Conservation (phyloP, 2,797 vertebrate genomes). For the Apogon talboti region DNA sequence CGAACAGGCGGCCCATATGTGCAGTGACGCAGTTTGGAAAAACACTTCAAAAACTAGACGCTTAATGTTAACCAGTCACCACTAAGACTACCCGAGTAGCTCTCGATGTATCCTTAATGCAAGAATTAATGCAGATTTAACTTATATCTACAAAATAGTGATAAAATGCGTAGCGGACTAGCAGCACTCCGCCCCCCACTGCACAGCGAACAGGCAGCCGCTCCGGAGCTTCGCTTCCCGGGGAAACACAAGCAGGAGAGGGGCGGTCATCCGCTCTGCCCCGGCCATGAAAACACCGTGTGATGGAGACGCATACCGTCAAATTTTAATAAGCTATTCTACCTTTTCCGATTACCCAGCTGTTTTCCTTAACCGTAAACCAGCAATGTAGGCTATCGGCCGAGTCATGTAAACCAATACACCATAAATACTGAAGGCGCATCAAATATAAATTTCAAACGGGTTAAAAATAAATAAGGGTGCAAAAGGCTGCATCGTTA, state of each 20-base stretch:
- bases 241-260: slow-evolving; percentile 41
- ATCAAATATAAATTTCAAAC: slow-evolving; percentile 82
- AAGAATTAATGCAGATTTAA: slow-evolving; percentile 16
- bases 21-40: slow-evolving; percentile 84
- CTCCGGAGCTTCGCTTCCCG: slow-evolving; percentile 60
- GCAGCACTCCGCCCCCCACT: slow-evolving; percentile 47
- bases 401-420: slow-evolving; percentile 70
- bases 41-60: slow-evolving; percentile 73
- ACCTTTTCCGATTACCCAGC: slow-evolving; percentile 28
- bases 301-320: slow-evolving; percentile 13
- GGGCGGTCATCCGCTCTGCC: slow-evolving; percentile 49
- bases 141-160: slow-evolving; percentile 34
- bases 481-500: slow-evolving; percentile 65
- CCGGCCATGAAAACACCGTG: slow-evolving; percentile 22
- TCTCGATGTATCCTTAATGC: background rate
- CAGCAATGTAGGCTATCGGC: slow-evolving; percentile 23
- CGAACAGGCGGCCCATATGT: slow-evolving; percentile 58
- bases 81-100: background rate
- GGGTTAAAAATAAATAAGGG: slow-evolving; percentile 81
- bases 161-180: slow-evolving; percentile 24
- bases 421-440: slow-evolving; percentile 72
- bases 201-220: slow-evolving; percentile 56
- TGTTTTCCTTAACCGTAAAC: slow-evolving; percentile 37
- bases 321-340: slow-evolving; percentile 27
- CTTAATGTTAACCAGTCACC: slow-evolving; percentile 6